Evolutionary conservation across 2,797 vertebrate species (phyloP).

Genomic region (Percopsis omiscomaycus): DNA sequence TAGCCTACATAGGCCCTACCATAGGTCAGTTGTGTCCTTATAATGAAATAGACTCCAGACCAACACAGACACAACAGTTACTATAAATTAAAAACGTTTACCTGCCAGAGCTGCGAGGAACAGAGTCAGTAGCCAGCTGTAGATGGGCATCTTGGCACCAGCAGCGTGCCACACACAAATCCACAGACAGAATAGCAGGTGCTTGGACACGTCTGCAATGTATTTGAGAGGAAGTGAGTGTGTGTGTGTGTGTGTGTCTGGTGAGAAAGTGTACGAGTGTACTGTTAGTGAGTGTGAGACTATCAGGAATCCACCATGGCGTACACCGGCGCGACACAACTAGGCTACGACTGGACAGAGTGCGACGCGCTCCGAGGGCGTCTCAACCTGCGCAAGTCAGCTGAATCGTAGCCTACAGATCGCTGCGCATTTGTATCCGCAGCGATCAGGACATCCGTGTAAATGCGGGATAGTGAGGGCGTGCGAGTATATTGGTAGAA

Average conservation of each 20-base stretch:
- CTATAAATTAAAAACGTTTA: slow-evolving; percentile 62
- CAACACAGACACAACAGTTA: slow-evolving; percentile 7
- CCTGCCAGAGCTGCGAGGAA: slow-evolving; percentile 68
- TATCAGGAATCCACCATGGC: too few species aligned
- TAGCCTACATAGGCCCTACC: background rate
- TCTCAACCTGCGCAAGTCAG: slow-evolving; percentile 1
- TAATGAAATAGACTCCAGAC: background rate
- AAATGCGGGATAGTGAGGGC: too few species aligned
- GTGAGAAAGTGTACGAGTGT: slow-evolving; percentile 5
- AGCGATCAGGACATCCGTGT: too few species aligned
- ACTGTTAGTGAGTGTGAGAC: background rate
- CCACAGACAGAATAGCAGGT: slow-evolving; percentile 50
- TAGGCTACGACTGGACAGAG: too few species aligned
- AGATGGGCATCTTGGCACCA: slow-evolving; percentile 63
- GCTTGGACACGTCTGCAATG: slow-evolving; percentile 45
- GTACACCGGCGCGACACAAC: too few species aligned
- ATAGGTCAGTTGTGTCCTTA: background rate
- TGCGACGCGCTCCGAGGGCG: too few species aligned
- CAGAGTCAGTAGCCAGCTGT: slow-evolving; percentile 63
- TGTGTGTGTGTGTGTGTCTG: slow-evolving; percentile 34
- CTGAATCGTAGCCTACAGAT: too few species aligned
- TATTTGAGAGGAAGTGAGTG: slow-evolving; percentile 43
- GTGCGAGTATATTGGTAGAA: too few species aligned
- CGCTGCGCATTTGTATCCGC: too few species aligned
- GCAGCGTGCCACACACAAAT: slow-evolving; percentile 44